Base-by-base conservation (phyloP, 92 coral and sea anemone genomes). In the Palythoa grandiflora region DNA sequence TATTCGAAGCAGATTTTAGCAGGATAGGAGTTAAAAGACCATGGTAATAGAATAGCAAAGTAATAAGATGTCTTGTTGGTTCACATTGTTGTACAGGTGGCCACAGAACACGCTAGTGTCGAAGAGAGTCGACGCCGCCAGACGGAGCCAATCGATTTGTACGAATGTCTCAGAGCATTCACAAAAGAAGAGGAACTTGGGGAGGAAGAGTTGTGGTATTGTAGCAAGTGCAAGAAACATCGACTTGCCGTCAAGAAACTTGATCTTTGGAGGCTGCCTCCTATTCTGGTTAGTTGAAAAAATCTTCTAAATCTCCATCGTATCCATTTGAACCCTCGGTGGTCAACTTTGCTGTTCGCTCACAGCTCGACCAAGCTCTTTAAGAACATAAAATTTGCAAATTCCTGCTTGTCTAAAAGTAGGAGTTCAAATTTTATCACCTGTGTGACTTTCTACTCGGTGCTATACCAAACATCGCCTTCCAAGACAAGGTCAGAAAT, bases 121-220 rank as follows among this genome's bases (percentile, higher is more conserved):
- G 99, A 97, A 86, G 89, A 90, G 88, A 97, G 99, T 68, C 91
- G 98, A 57, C 92, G 94, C n/a, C 91, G 93, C 47, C 99, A 97
- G 84, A 95, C 99, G 10, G 99, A 97, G 75, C 99, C 99, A 1
- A 97, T 97, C 59, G 98, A 97, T 85, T 89, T 97, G 92, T 94
- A 97, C 78, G 99, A 97, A 80, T 97, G 99, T 87, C 87, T 97
- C 21, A 91, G 92, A 40, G 99, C 99, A 8, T 97, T 97, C 66
- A 97, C 99, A 11, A 95, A 97, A 68, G 99, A 97, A 39, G 99
- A 97, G 54, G 99, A 97, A 68, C 92, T 97, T 14, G 99, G 99
- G 5, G 99, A 97, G 86, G 99, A 97, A 36, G 99, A 97, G 71
- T 79, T 97, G 40, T 97, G 99, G 99, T 97, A 97, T 73, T 97